These are phyloP conservation scores for Mallateleia sp. DNA, from an alignment of 2,888 invertebrate species.

Conservation along the genomic window DNA sequence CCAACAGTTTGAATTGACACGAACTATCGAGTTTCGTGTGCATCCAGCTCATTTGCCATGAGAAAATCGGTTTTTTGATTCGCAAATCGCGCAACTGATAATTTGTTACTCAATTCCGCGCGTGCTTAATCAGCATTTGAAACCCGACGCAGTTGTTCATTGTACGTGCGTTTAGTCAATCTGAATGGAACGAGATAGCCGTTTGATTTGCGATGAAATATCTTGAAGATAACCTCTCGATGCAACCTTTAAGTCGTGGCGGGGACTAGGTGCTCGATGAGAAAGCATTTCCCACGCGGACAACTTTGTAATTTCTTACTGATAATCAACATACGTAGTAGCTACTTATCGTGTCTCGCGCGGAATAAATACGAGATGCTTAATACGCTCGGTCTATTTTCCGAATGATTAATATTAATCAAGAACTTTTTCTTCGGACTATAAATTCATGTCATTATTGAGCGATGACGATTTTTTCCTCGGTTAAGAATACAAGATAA, in stretches of 20 bases:
- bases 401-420: slow-evolving; percentile 48
- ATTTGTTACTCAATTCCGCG: slow-evolving; percentile 57
- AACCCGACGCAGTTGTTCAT: slow-evolving; percentile 41
- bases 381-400: slow-evolving; percentile 50
- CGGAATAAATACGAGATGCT: slow-evolving; percentile 46
- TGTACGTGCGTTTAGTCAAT: slow-evolving; percentile 37
- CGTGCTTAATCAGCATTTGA: slow-evolving; percentile 44
- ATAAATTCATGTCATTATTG: slow-evolving; percentile 15
- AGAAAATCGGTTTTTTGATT: slow-evolving; percentile 48
- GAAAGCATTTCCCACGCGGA: slow-evolving; percentile 76
- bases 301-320: slow-evolving; percentile 67
- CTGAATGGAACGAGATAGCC: slow-evolving; percentile 55
- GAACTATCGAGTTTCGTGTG: slow-evolving; percentile 21
- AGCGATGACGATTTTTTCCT: background rate
- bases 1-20: background rate
- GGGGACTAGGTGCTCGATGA: slow-evolving; percentile 57
- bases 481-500: background rate
- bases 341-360: slow-evolving; percentile 56
- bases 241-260: slow-evolving; percentile 64
- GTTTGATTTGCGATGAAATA: slow-evolving; percentile 74
- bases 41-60: background rate
- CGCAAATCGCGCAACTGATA: slow-evolving; percentile 29
- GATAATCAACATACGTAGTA: slow-evolving; percentile 62
- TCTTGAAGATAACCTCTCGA: slow-evolving; percentile 68
- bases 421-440: slow-evolving; percentile 15